phyloP scores from a whole-genome alignment of 1,140 invertebrate species.

The Aphidius gifuensis region DNA sequence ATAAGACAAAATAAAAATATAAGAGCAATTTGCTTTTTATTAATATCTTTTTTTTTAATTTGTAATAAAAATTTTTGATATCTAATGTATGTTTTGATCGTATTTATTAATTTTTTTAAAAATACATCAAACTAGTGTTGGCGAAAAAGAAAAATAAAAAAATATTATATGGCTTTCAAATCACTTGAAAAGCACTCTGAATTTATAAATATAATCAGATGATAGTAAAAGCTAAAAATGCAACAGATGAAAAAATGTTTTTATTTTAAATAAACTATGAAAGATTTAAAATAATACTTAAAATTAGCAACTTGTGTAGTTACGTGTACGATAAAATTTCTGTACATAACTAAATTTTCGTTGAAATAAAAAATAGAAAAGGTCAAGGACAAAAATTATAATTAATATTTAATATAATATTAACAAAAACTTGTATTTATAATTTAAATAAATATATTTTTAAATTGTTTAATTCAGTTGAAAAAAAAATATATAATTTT shows the following conservation, averaged over 20 bases:
- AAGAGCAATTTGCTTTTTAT: background rate
- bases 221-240: conserved; percentile 29
- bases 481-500: too few relatives aligned
- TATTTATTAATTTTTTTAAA: background rate
- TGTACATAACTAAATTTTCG: conserved; percentile 3
- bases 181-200: conserved; percentile 34
- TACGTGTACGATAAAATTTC: conserved; percentile 1
- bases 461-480: too few relatives aligned
- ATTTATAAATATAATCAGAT: conserved; percentile 39
- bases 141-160: background rate
- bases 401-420: background rate
- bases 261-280: conserved; percentile 22
- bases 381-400: conserved; percentile 7
- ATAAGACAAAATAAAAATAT: background rate
- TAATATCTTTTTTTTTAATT: background rate
- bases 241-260: conserved; percentile 17
- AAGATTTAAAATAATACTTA: conserved; percentile 25
- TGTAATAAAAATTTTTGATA: background rate
- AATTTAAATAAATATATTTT: background rate
- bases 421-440: conserved; percentile 5
- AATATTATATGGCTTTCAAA: background rate
- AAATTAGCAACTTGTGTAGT: conserved; percentile 22
- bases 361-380: conserved; percentile 5
- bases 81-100: background rate
- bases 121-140: background rate